Evolutionary conservation across 2,113 vertebrate genomes (phyloP).

Genomic region (Scomber japonicus): DNA sequence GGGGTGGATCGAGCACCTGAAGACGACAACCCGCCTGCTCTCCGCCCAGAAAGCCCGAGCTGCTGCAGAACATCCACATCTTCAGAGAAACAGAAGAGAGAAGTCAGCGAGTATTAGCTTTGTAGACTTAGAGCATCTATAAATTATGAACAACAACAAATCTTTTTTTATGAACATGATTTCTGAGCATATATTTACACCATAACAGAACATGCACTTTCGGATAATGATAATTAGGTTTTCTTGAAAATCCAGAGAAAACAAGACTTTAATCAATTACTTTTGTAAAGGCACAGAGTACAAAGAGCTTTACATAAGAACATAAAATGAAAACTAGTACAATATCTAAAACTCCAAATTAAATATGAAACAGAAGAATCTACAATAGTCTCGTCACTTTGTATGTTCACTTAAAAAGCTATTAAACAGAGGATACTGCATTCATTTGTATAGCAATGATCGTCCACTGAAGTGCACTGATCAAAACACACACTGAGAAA

Average conservation of each 20-base stretch:
- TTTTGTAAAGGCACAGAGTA: background rate
- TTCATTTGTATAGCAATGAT: constrained; percentile 5
- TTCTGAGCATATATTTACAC: background rate
- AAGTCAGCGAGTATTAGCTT: constrained; percentile 3
- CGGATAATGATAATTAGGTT: too few relatives aligned
- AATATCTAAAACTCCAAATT: background rate
- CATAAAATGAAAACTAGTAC: background rate
- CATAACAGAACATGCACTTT: background rate
- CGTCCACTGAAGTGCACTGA: constrained; percentile 3
- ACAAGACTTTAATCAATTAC: background rate
- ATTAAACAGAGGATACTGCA: background rate
- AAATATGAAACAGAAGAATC: background rate
- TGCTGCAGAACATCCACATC: constrained; percentile 96
- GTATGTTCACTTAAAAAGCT: constrained; percentile 15
- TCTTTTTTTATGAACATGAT: background rate
- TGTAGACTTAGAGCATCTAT: background rate
- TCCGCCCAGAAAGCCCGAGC: constrained; percentile 90
- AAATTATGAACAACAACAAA: background rate
- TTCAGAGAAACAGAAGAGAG: constrained; percentile 73
- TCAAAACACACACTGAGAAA: constrained; percentile 16
- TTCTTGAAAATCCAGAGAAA: too few relatives aligned
- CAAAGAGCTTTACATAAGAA: background rate
- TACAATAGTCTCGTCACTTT: constrained; percentile 6
- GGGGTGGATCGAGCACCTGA: constrained; percentile 77
- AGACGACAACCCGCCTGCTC: constrained; percentile 64